Evolutionary conservation across 2,113 vertebrate species (phyloP), one percentile per base, ranked within the genome.

Genomic region (Nesogale talazaci): DNA sequence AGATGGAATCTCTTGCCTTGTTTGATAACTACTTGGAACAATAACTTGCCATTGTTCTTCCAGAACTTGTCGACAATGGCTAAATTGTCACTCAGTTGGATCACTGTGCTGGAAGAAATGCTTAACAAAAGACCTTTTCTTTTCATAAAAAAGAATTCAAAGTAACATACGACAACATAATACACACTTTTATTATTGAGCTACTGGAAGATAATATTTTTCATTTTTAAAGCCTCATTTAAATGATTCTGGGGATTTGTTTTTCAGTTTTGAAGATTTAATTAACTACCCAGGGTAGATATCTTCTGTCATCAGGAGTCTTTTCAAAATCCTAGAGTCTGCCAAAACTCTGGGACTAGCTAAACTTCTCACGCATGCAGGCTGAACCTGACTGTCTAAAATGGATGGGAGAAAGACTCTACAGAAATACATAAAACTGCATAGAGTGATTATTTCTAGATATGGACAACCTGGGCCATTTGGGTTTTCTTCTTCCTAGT

Each of bases 1-100:
- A 61, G 77, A 94, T 67, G 34, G 34, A 84, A 42, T 46, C 38
- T 81, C 56, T 84, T 77, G 77, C 65, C 65, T 76, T 87, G 38
- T 65, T 69, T 80, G 56, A 92, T 82, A 56, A 63, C 23, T 83
- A 34, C 85, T 46, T 78, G 46, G 87, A 83, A 92, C 85, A 94
- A n/a, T 90, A 70, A 42, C 61, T 67, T 31, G n/a, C 75, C 72
- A 0, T 69, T 94, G 89, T 88, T 93, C 86, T 90, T 92, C 74
- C 27, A 92, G 78, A 84, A 81, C 67, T 92, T 91, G 76, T 25
- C 86, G 80, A 92, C 87, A 86, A 86, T 65, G 86, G 56, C 81
- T 76, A 90, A 56, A 25, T 31, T 90, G 83, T 46, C 81, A 63
- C 57, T 88, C 0, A 0, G 0, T 9, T 61, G 74, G 6, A 77